These are phyloP conservation scores for Lordiphosa clarofinis DNA, from an alignment of 1,140 invertebrate species.

Conservation along the genomic window DNA sequence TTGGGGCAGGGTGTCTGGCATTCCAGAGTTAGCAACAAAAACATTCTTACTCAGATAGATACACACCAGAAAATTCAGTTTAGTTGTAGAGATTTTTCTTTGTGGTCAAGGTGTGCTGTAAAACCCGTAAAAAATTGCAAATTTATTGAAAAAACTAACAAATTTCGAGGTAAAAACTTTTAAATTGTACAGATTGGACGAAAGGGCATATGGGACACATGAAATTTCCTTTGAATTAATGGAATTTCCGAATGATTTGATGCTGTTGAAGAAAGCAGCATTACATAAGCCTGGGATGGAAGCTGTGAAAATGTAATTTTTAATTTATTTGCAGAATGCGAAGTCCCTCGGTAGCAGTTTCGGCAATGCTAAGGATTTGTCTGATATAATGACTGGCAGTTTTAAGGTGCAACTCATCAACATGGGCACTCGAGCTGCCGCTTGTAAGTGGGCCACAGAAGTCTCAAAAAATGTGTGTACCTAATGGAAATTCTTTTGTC, in stretches of 20 bases:
- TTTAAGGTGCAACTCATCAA: constrained; percentile 85
- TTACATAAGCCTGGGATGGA: constrained; percentile 43
- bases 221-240: constrained; percentile 21
- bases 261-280: constrained; percentile 13
- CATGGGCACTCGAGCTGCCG: constrained; percentile 87
- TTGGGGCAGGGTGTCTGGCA: background rate
- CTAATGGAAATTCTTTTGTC: background rate
- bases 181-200: background rate
- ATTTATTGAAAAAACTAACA: constrained; percentile 79
- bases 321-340: constrained; percentile 56
- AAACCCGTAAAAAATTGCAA: constrained; percentile 79
- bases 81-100: constrained; percentile 75
- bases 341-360: constrained; percentile 79
- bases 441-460: constrained; percentile 83
- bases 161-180: constrained; percentile 71
- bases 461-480: constrained; percentile 33
- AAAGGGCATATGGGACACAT: background rate
- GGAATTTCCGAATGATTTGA: constrained; percentile 2
- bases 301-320: constrained; percentile 1
- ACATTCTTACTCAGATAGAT: constrained; percentile 53
- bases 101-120: constrained; percentile 57
- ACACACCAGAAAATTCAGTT: constrained; percentile 52
- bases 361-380: constrained; percentile 79
- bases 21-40: constrained; percentile 29
- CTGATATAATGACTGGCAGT: constrained; percentile 80